Conservation (phyloP, 2,888 invertebrate species). For the Chalcosyrphus nemorum region DNA sequence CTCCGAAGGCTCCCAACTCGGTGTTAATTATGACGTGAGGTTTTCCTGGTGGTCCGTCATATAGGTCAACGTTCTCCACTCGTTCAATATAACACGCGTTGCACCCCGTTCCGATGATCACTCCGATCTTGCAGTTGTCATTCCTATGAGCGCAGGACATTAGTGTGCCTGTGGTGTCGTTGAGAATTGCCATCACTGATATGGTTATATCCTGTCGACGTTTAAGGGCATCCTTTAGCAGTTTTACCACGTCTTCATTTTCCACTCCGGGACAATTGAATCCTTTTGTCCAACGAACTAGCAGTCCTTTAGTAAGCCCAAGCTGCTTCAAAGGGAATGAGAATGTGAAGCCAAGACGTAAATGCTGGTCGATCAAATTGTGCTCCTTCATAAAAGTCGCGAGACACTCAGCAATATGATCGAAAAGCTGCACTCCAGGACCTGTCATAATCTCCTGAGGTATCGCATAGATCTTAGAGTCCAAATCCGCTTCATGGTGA, state of each 20-base stretch:
- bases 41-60: conserved; percentile 86
- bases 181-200: conserved; percentile 94
- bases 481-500: conserved; percentile 93
- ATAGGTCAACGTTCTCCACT: conserved; percentile 90
- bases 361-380: conserved; percentile 86
- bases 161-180: conserved; percentile 96
- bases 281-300: conserved; percentile 97
- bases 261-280: conserved; percentile 95
- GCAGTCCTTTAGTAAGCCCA: conserved; percentile 91
- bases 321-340: conserved; percentile 95
- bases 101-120: conserved; percentile 91
- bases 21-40: conserved; percentile 93
- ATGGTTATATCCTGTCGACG: conserved; percentile 91
- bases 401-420: conserved; percentile 97
- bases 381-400: conserved; percentile 93
- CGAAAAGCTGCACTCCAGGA: conserved; percentile 92
- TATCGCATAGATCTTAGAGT: conserved; percentile 97
- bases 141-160: conserved; percentile 96
- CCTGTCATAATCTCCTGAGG: conserved; percentile 96
- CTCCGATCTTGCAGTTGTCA: conserved; percentile 89
- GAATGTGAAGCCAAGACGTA: conserved; percentile 97
- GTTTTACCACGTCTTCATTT: conserved; percentile 92
- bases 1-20: conserved; percentile 99
- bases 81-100: conserved; percentile 97
- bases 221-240: conserved; percentile 92